Evolutionary conservation across 2,113 vertebrate genomes (phyloP), one percentile per base, ranked within the genome.

Genomic region (Falco punctatus): DNA sequence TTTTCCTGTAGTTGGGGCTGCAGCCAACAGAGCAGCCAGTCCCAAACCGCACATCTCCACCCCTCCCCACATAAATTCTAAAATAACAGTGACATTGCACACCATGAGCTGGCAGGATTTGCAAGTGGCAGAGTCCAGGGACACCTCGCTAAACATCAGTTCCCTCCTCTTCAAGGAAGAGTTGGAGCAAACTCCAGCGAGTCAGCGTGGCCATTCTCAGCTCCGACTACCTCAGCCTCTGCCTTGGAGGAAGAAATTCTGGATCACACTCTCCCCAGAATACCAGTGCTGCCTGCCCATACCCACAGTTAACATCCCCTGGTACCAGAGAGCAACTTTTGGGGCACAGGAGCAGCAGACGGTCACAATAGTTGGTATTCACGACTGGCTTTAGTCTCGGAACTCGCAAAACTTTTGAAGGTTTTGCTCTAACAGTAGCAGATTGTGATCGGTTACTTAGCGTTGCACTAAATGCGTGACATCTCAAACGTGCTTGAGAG

Each of bases 121-220:
- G 9, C 24, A 61, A 67, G 33, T 4, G 11, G 33, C 33, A 32
- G 46, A 48, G 16, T 6, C 20, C 27, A n/a, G 59, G 4, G 51
- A 28, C 22, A 85, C 13, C 89, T 46, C 2, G 0, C 27, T 38
- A 13, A 9, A 19, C 20, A 40, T 27, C 61, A 18, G 17, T 19
- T 69, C 40, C n/a, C 12, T 73, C 52, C 33, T 55, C 17, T 19
- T 81, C 24, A 61, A 14, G 52, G 32, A 59, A 61, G 44, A 46
- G 73, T 11, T 19, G 15, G 8, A 35, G 26, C 30, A 23, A 66
- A 48, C 46, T 61, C 20, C 40, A n/a, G 40, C 0, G 2, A 30
- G 58, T 19, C 26, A 18, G 32, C 0, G 1, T 0, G 0, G 15
- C 42, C 1, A 0, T 35, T 52, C 33, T 38, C 58, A 58, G 66